Base-by-base conservation (phyloP, 1,140 invertebrate species). In the Zaprionus nigranus region DNA sequence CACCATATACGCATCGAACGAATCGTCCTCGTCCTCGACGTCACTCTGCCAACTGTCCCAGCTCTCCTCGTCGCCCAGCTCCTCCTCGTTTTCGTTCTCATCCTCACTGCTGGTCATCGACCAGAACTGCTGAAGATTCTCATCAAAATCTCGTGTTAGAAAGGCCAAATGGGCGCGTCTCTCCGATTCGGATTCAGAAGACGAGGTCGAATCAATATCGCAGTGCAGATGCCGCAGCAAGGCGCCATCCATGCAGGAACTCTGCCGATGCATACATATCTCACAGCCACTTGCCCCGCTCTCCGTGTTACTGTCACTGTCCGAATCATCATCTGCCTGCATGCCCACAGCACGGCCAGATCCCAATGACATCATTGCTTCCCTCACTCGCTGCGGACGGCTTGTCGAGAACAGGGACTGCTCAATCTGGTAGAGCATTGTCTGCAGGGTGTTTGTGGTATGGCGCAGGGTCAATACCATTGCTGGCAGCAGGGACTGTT, bases 1-100 rank as follows among this genome's bases (percentile, higher is more conserved):
- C 43, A 66, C 34, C 63, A 72, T 40, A n/a, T 66, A 66, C 12
- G 40, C 54, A 22, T 70, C 68, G 5, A 70, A 63, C 7, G 67
- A 30, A 5, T 61, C 67, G 3, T 53, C 56, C 3, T 72, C 62
- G 1, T 57, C 46, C 11, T 51, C 51, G 12, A 43, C 36, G 13
- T 71, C 69, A 11, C 43, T 72, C 1, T 49, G 43, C 34, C 54
- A 67, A 7, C 51, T 65, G 3, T 51, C 68, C 62, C 63, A 72
- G 62, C 56, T 72, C 9, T 66, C 69, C 20, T 71, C 68, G 15
- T 57, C 68, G 26, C 15, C 20, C 9, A 22, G 17, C 3, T 64
- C 57, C 13, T 70, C 59, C 15, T 70, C 36, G 34, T 17, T 46
- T 0, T 67, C 57, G 13, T 59, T 28, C 0, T 22, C 57, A 38